Percentiles rank a stretch among this genome's conserved stretches.
phyloP scores from a whole-genome alignment of 2,797 vertebrate species.

The Falco naumanni region DNA sequence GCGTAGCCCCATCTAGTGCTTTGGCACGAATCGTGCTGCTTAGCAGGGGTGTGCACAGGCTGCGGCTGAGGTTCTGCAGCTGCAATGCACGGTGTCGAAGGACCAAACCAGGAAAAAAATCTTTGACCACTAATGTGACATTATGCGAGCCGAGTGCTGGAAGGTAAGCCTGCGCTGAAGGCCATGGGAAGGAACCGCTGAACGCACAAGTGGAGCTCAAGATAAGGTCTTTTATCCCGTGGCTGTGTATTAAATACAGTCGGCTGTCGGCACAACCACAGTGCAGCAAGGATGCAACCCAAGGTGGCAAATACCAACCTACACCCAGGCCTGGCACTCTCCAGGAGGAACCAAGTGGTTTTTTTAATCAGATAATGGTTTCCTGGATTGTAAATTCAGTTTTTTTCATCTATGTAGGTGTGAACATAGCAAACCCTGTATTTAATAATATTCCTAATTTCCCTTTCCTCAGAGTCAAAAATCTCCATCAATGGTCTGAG shows the following conservation, averaged over 20 bases:
- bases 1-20: conserved; percentile 45
- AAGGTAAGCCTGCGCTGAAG: background rate
- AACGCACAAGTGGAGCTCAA: background rate
- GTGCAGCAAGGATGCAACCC: background rate
- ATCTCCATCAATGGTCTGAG: background rate
- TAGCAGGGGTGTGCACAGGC: fast-evolving
- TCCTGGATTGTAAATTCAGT: background rate
- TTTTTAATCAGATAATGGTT: background rate
- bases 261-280: background rate
- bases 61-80: fast-evolving
- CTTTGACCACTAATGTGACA: fast-evolving
- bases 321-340: background rate
- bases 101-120: fast-evolving
- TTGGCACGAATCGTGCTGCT: background rate
- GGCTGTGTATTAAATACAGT: background rate
- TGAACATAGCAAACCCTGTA: background rate
- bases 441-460: background rate
- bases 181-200: background rate
- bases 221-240: background rate
- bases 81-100: fast-evolving
- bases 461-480: background rate
- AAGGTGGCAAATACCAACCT: background rate
- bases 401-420: background rate
- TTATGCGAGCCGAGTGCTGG: background rate
- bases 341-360: background rate